Percentiles rank a stretch among this genome's conserved stretches.
These are phyloP conservation scores for Allolobophora icterica DNA, from an alignment of 2,888 invertebrate species.

Conservation along the genomic window DNA sequence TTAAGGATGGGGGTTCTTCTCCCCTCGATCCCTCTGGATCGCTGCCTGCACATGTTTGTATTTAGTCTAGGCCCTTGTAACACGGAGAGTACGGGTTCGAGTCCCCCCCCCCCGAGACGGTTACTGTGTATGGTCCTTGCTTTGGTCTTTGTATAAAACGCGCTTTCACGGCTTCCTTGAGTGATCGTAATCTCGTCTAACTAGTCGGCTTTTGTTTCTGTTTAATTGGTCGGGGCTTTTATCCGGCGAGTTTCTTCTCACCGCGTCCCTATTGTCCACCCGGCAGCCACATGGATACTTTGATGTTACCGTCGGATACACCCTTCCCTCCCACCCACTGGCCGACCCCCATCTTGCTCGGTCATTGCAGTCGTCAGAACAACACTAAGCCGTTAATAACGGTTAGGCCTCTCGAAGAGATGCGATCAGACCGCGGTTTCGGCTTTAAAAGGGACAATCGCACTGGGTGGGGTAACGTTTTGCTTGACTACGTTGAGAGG, in stretches of 20 bases:
- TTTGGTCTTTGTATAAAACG: not conserved
- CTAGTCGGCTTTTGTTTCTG: not conserved
- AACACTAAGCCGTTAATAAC: conserved; percentile 6
- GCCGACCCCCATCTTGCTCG: not conserved
- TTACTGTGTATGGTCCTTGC: not conserved
- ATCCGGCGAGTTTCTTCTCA: not conserved
- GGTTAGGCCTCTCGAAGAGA: not conserved
- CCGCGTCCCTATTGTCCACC: not conserved
- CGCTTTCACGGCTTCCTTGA: not conserved
- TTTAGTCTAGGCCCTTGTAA: too few species aligned
- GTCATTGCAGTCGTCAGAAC: not conserved
- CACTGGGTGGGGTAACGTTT: not conserved
- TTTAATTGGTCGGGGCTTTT: not conserved
- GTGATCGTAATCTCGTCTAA: not conserved
- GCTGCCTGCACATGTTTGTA: too few species aligned
- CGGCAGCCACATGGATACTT: not conserved
- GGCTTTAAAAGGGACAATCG: not conserved
- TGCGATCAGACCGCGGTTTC: not conserved
- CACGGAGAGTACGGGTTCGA: too few species aligned
- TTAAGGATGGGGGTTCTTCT: too few species aligned
- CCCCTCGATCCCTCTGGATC: too few species aligned
- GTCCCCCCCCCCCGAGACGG: too few species aligned
- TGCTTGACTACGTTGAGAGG: not conserved
- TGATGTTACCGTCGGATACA: not conserved
- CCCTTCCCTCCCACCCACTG: not conserved